A percentile compares a stretch with the other conserved stretches of the same genome.
These are phyloP conservation scores for Ariopsis seemanni DNA, from an alignment of 2,113 vertebrate species.

Conservation along the genomic window DNA sequence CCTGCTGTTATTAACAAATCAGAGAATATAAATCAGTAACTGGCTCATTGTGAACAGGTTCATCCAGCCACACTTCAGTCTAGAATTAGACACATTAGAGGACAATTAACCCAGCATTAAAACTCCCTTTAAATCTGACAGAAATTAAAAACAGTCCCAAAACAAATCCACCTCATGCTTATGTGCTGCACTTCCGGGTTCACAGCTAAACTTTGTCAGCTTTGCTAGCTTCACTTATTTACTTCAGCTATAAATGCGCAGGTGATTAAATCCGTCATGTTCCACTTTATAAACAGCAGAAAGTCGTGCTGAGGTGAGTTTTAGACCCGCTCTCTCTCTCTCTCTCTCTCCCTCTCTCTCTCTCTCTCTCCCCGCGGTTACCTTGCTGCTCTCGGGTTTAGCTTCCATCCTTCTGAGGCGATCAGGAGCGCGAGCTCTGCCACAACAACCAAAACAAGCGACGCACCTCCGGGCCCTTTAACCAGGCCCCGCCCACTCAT, in stretches of 20 bases:
- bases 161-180: background rate
- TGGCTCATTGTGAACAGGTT: background rate
- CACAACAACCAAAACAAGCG: background rate
- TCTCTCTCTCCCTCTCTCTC: no score
- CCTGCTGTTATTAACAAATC: background rate
- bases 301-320: background rate
- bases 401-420: background rate
- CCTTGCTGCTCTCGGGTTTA: background rate
- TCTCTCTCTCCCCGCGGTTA: background rate
- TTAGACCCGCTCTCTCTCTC: conserved; percentile 56
- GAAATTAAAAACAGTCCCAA: background rate
- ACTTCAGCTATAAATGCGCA: background rate
- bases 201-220: no score
- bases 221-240: background rate
- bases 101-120: background rate
- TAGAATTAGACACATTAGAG: background rate
- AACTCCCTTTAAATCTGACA: background rate
- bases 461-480: background rate
- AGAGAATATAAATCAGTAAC: no score
- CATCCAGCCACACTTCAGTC: background rate
- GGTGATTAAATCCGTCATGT: background rate
- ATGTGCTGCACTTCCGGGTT: background rate
- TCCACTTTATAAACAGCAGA: no score
- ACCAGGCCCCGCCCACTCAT: conserved; percentile 10
- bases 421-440: background rate